phyloP scores from a whole-genome alignment of 2,797 vertebrate genomes.

The Gallinago nigripennis region DNA sequence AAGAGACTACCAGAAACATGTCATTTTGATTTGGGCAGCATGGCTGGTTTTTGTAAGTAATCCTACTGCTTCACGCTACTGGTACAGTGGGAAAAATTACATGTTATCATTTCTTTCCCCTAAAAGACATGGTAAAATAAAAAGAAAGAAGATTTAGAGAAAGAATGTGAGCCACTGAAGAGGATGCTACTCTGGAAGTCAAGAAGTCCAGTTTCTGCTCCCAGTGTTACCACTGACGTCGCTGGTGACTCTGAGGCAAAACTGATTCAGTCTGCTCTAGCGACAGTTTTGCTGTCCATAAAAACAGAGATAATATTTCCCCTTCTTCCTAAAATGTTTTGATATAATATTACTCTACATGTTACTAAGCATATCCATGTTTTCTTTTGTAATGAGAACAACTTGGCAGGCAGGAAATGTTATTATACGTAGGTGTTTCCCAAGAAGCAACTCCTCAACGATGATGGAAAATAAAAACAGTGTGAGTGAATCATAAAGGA shows the following conservation, averaged over 20 bases:
- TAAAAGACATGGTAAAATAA: not conserved
- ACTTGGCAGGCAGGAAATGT: not conserved
- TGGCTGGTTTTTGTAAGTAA: not conserved
- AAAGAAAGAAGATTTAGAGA: not conserved
- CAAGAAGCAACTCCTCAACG: not conserved
- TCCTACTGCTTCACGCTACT: not conserved
- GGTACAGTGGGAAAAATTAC: not conserved
- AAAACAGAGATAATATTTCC: not conserved
- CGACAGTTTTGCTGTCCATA: not conserved
- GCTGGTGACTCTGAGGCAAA: not conserved
- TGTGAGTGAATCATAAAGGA: not conserved
- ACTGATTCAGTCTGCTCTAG: not conserved
- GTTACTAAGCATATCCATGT: not conserved
- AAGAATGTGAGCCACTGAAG: not conserved
- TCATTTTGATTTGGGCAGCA: not conserved
- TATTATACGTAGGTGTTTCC: not conserved
- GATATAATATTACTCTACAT: not conserved
- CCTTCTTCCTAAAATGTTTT: not conserved
- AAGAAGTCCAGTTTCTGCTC: not conserved
- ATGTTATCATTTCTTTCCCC: not conserved
- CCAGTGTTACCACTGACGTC: accelerated
- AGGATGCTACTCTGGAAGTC: not conserved
- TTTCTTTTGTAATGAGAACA: not conserved
- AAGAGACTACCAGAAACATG: not conserved
- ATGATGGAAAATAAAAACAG: not conserved